phyloP scores from a whole-genome alignment of 2,113 vertebrate genomes.

The Oreotrochilus melanogaster region DNA sequence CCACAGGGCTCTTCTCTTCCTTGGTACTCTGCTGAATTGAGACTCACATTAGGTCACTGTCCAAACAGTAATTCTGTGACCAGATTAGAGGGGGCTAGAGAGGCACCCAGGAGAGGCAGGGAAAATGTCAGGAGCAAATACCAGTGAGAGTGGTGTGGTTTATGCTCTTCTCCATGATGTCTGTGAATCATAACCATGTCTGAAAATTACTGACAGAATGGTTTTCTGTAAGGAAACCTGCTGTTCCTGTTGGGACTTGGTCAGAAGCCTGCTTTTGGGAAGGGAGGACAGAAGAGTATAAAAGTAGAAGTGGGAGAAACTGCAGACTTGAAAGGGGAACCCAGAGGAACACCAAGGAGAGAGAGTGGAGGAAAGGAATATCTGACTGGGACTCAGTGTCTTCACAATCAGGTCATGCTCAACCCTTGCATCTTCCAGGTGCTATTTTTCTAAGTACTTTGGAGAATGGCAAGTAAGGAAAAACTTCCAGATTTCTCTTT shows the following conservation, averaged over 20 bases:
- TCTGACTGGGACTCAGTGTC: not conserved
- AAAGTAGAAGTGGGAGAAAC: not conserved
- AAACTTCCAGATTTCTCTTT: not conserved
- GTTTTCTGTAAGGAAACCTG: not conserved
- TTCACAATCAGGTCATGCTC: fast-evolving
- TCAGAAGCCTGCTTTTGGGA: not conserved
- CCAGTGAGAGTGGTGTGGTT: not conserved
- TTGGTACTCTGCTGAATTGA: not conserved
- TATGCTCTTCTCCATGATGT: not conserved
- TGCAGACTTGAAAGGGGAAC: not conserved
- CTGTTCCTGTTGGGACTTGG: not conserved
- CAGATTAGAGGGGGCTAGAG: not conserved
- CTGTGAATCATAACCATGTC: not conserved
- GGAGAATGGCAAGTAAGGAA: not conserved
- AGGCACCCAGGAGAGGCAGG: not conserved
- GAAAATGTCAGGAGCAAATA: not conserved
- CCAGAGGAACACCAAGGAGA: fast-evolving
- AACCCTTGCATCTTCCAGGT: not conserved
- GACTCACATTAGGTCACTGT: not conserved
- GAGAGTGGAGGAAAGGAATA: fast-evolving
- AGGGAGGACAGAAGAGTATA: not conserved
- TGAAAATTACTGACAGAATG: not conserved
- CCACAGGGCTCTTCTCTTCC: not conserved
- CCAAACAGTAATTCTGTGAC: not conserved
- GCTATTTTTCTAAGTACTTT: not conserved